Evolutionary conservation across 2,888 invertebrate genomes (phyloP), one percentile per base, ranked within the genome.

Genomic region (Drosophila subsilvestris): DNA sequence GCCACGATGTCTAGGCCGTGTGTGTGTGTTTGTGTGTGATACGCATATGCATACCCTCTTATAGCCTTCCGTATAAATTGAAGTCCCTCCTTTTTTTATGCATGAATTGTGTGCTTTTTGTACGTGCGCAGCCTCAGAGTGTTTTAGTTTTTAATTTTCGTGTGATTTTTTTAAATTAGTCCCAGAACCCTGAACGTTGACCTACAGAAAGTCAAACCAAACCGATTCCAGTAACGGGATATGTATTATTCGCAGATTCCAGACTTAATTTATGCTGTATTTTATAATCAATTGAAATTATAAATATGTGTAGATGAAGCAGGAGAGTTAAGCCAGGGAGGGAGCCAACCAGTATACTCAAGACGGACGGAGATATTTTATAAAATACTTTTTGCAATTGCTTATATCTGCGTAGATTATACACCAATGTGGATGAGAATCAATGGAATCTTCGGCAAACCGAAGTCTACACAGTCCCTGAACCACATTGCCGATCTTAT

Each of bases 1-100:
- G 92, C 80, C 90, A 92, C 73, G 92, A 92, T 79, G 92, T 92
- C 67, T 92, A 90, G 62, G 67, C 80, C 78, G 44, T 29, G 49
- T 2, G 18, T 2, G 18, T 42, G 63, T 49, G 50, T 17, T 48
- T 42, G 37, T 50, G 58, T 69, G 69, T 73, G 63, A 56, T 20
- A 43, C 43, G 43, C 42, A 53, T 32, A 51, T 20, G 20, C 37
- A 53, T 18, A 56, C 43, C 45, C 63, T 55, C 51, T 50, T 18
- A 63, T 71, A 57, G 20, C 14, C 44, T 71, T 63, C 53, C 50
- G 48, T 50, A 50, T 63, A 43, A 56, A 51, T 57, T 57, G 54
- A 37, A 37, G 14, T 37, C 37, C 37, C 37, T 44, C 73, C 63
- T 44, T 72, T 50, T 53, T 69, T 71, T 73, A 50, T 53, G 12